Percentiles rank a stretch among this genome's conserved stretches.
Conservation (phyloP, 2,113 vertebrate genomes). For the Riparia riparia region DNA sequence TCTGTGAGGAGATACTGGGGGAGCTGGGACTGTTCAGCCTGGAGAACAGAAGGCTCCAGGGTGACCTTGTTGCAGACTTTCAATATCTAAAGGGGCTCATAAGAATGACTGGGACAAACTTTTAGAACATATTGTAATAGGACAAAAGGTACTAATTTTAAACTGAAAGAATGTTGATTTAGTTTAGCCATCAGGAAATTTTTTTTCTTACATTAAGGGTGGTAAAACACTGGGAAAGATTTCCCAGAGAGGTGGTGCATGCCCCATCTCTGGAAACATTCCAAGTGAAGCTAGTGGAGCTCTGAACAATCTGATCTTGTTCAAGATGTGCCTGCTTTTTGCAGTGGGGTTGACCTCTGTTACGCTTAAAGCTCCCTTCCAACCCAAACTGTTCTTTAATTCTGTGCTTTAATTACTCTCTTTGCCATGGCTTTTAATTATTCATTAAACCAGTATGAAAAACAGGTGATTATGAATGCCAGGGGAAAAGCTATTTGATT, state of each 20-base stretch:
- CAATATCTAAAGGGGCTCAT: neutral
- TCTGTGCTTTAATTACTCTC: neutral
- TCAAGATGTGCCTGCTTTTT: neutral
- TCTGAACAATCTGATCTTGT: neutral
- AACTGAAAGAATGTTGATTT: neutral
- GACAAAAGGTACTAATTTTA: neutral
- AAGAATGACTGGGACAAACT: neutral
- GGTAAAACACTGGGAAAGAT: neutral
- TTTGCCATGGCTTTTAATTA: neutral
- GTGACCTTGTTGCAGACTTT: neutral
- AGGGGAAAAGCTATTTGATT: neutral
- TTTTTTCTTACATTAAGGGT: neutral
- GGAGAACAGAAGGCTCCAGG: neutral
- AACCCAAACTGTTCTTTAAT: neutral
- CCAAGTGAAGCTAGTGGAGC: neutral
- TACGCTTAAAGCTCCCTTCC: neutral
- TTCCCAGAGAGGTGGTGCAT: neutral
- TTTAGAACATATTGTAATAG: neutral
- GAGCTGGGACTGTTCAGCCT: neutral
- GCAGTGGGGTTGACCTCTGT: neutral
- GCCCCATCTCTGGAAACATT: neutral
- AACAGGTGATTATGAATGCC: neutral
- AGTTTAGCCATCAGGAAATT: neutral
- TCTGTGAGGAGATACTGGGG: neutral
- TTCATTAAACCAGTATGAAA: neutral